Evolutionary conservation across 1,140 invertebrate genomes (phyloP), one percentile per base, ranked within the genome.

Genomic region (Drosophila azteca): DNA sequence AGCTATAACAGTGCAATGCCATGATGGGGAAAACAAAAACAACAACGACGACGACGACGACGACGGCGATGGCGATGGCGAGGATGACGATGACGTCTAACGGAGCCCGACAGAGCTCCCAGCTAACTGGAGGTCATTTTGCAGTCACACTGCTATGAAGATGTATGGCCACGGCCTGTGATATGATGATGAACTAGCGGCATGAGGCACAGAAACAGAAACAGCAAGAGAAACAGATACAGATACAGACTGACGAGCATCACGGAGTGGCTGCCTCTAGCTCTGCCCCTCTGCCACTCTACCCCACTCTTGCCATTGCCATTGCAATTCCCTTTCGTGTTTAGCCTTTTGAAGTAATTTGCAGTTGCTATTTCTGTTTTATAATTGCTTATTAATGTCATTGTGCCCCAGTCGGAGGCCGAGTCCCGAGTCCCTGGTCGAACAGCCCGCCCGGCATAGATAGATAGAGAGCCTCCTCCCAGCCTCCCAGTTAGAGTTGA

Each of bases 301-400:
- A 1, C 8, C 9, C 8, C n/a, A n/a, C n/a, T n/a, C 2, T 11
- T 9, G 3, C 9, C 35, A 39, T 13, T 31, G 3, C 35, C 3
- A 4, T 13, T 39, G 3, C 35, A 3, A 44, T 22, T 20, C 67
- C 46, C 54, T 55, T 73, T 80, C 64, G 53, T 74, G 88, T 82
- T 82, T 87, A 82, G 82, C 83, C 83, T 78, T 84, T 87, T 88
- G 75, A 87, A 88, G 83, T 88, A 87, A 87, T 88, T 87, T 88
- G 75, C 83, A 77, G 67, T 87, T 88, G 83, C 75, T 77, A 79
- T 87, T 87, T 87, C 79, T 82, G 71, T 79, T 81, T 88, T 77
- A 79, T 79, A 87, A 87, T 87, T 87, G 79, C 83, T 87, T 87
- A 88, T 87, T 88, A 87, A 83, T 87, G 83, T 83, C 82, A 87